These are phyloP conservation scores for Rhabdophis nuchalis DNA, from an alignment of 2,797 vertebrate species.

Conservation along the genomic window DNA sequence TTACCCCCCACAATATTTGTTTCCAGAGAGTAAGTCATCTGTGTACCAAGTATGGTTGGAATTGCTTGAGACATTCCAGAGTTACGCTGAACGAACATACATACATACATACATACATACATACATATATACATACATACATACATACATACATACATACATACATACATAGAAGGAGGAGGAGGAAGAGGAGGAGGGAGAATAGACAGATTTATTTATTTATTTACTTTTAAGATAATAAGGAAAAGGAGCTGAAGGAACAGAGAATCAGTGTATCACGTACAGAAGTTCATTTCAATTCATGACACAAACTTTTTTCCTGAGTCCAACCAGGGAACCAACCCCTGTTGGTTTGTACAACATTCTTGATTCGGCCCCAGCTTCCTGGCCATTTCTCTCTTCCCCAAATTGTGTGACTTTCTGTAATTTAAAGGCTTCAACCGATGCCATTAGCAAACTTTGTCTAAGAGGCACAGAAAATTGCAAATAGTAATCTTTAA, in stretches of 20 bases:
- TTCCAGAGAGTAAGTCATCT: too few relatives aligned
- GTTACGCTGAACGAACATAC: too few relatives aligned
- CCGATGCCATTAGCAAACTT: not conserved
- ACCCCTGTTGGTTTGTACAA: not conserved
- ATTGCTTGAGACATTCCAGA: too few relatives aligned
- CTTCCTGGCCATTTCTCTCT: not conserved
- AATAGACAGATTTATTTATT: not conserved
- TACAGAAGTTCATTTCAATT: not conserved
- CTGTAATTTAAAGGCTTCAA: not conserved
- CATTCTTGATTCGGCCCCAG: not conserved
- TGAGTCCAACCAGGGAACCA: not conserved
- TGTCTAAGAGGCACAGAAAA: conserved; percentile 1
- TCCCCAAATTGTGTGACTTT: not conserved
- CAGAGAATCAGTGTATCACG: not conserved
- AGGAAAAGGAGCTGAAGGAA: not conserved
- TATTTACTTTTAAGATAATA: not conserved
- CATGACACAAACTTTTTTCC: not conserved
- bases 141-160: too few relatives aligned
- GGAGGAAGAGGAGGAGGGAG: too few relatives aligned
- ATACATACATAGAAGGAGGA: too few relatives aligned
- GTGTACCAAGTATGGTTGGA: too few relatives aligned
- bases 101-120: too few relatives aligned
- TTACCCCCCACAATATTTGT: too few relatives aligned
- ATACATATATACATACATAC: too few relatives aligned
- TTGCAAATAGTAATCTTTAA: conserved; percentile 7